Conservation (phyloP, 2,113 vertebrate genomes). For the Odocoileus virginianus region DNA sequence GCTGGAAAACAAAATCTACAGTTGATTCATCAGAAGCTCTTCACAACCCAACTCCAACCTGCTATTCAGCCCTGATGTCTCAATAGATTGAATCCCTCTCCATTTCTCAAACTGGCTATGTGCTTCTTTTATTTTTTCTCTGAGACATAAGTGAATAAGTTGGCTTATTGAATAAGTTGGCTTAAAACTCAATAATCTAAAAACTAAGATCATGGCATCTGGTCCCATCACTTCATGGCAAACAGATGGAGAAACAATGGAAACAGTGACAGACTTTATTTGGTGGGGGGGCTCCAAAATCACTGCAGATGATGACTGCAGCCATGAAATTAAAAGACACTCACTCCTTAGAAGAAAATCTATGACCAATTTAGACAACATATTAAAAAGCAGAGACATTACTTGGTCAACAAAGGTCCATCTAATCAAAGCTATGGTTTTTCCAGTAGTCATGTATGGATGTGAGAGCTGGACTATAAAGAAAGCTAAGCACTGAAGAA, state of each 20-base stretch:
- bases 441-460: not conserved
- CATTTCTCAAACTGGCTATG: not conserved
- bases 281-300: not conserved
- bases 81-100: not conserved
- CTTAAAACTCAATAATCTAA: not conserved
- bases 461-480: not conserved
- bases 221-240: not conserved
- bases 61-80: not conserved
- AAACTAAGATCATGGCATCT: not conserved
- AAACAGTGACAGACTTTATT: not conserved
- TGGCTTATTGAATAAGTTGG: not conserved
- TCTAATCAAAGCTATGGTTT: not conserved
- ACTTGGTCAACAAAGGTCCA: not conserved
- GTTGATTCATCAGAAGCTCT: not conserved
- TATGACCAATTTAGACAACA: not conserved
- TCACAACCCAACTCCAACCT: not conserved
- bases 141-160: not conserved
- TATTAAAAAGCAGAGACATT: not conserved
- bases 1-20: not conserved
- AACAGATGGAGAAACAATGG: not conserved
- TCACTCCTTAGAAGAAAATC: not conserved
- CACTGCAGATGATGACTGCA: not conserved
- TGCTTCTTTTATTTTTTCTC: not conserved
- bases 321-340: not conserved
- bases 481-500: not conserved